Base-by-base conservation (phyloP, 2,797 vertebrate genomes). In the Chaetophractus vellerosus region DNA sequence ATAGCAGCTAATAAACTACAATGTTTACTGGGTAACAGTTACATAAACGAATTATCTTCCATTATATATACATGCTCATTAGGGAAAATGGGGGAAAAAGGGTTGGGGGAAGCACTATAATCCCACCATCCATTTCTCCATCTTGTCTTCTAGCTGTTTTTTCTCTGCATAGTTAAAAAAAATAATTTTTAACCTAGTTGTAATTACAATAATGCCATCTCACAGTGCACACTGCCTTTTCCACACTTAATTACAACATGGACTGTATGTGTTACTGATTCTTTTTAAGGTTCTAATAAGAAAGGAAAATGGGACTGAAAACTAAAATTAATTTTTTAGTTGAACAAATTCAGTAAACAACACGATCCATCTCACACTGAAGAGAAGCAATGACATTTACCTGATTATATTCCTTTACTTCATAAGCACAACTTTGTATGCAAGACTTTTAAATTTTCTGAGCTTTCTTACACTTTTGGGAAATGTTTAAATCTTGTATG, bases 341-440 rank as follows among this genome's bases (percentile, higher is more conserved):
- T 79, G 41, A 91, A 28, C 71, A 92, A 89, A 81, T 79, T 41
- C 48, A 75, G 31, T 50, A 50, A 95, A 80, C 55, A 83, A 6
- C 57, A 26, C 18, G 83, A 96, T 63, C 75, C 26, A 64, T 68
- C 72, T 95, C 71, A 86, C 48, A 85, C 90, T 88, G 63, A 85
- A 93, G 87, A 93, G 63, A 55, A 16, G 21, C 33, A 59, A 81
- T 55, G 33, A 68, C 55, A 86, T 66, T 6, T 93, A 68, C 38
- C 84, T 94, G 81, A 88, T 84, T 66, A 79, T 74, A 72, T 85
- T 88, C 59, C 96, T 71, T 85, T 90, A 74, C 36, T 90, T 90
- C 81, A 6, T 63, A 78, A 83, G 63, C n/a, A 59, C 21, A 21
- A 3, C 64, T 69, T 93, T 6, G 6, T 55, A 55, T 68, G 78